Base-by-base conservation (phyloP, 2,797 vertebrate genomes). In the Etheostoma nigrum region DNA sequence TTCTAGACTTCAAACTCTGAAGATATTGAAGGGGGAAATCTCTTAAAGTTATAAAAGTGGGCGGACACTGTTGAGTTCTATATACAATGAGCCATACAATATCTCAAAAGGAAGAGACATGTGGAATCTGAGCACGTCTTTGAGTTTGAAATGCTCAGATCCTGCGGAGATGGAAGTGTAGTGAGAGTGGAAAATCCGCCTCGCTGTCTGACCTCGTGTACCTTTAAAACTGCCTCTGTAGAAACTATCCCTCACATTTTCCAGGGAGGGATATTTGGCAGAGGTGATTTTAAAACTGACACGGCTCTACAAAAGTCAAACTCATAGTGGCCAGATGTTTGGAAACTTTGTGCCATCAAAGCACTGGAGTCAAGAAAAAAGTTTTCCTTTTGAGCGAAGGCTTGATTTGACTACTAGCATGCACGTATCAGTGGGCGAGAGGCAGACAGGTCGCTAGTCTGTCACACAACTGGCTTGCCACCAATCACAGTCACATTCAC, bases 231-330 rank as follows among this genome's bases (percentile, higher is more conserved):
- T 44, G 86, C 74, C 67, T 74, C 58, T 4, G 66, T 58, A 63
- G 44, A 53, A 84, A 70, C 44, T 19, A 57, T 78, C 33, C 47
- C 65, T 84, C 84, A 88, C 4, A 76, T 75, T 89, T 90, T 91
- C 88, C 85, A 90, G 73, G 79, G 85, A 84, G 84, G 80, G 69
- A 81, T 51, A 54, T 74, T 85, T 89, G 83, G 81, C 79, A 79
- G 36, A 67, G 36, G 47, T 48, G 63, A 76, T 72, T 67, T 45
- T 66, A 48, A 84, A 76, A 68, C 55, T 76, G 58, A 79, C 63
- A 74, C 11, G 1, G 21, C 60, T 76, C 58, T 44, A 77, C 45
- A 71, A 67, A 81, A 55, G 77, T 72, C 57, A 83, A 79, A 85
- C 67, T 83, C 82, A 83, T 70, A 72, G 40, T 40, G 44, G 58